A percentile compares a stretch with the other conserved stretches of the same genome.
These are phyloP conservation scores for Mactra quadrangularis DNA, from an alignment of 1,140 invertebrate species.

Conservation along the genomic window DNA sequence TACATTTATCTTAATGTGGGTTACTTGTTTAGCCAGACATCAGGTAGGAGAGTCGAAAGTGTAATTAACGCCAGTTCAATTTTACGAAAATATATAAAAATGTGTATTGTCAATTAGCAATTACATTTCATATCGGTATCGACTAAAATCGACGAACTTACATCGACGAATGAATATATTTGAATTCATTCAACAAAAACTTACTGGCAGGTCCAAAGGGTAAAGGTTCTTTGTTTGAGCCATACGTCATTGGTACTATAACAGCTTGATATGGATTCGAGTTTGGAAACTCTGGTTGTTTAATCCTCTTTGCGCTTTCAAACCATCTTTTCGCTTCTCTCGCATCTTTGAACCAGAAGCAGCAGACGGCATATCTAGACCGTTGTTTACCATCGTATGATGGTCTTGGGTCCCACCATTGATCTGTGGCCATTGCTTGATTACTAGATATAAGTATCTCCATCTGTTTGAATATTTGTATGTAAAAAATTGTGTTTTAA, in stretches of 20 bases:
- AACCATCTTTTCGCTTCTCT: constrained; percentile 28
- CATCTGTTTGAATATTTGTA: too few species aligned
- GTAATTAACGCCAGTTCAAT: too few species aligned
- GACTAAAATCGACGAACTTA: too few species aligned
- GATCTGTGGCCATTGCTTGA: constrained; percentile 14
- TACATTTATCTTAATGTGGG: too few species aligned
- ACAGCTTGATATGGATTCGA: constrained; percentile 15
- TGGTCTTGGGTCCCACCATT: constrained; percentile 16
- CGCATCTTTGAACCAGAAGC: constrained; percentile 53
- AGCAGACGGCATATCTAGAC: constrained; percentile 3
- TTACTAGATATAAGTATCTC: constrained; percentile 18
- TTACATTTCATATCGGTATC: too few species aligned
- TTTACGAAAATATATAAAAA: too few species aligned
- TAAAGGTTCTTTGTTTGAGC: constrained; percentile 4
- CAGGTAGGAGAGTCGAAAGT: too few species aligned
- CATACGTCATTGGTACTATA: constrained; percentile 47
- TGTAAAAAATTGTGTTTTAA: too few species aligned
- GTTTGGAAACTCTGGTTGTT: constrained; percentile 45
- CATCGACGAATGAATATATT: too few species aligned
- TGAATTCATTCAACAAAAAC: too few species aligned
- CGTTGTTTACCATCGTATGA: neutral
- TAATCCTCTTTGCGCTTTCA: constrained; percentile 23
- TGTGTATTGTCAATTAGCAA: too few species aligned
- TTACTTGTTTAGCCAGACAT: too few species aligned
- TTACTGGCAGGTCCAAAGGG: constrained; percentile 37